Percentiles rank a stretch among this genome's conserved stretches.
These are phyloP conservation scores for Papilio protenor DNA, from an alignment of 2,888 invertebrate genomes.

Conservation along the genomic window DNA sequence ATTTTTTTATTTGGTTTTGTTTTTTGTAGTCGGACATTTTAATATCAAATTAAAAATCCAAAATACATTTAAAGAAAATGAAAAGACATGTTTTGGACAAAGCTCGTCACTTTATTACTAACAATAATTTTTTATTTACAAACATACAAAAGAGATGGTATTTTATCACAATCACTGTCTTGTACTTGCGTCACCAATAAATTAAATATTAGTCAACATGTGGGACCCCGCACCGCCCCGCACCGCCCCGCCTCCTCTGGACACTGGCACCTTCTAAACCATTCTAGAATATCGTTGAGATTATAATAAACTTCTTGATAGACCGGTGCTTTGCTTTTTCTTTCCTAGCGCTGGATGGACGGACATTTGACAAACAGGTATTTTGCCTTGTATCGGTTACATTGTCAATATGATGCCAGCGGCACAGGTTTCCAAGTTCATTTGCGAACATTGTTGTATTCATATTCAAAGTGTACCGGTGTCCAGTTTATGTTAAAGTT, in stretches of 20 bases:
- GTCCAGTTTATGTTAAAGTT: slow-evolving; percentile 17
- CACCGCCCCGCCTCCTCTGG: slow-evolving; percentile 14
- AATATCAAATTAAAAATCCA: not conserved
- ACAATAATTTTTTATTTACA: slow-evolving; percentile 75
- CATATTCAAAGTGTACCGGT: slow-evolving; percentile 25
- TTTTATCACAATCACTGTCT: slow-evolving; percentile 78
- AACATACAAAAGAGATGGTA: slow-evolving; percentile 76
- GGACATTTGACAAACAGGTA: not conserved
- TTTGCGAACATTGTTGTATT: not conserved
- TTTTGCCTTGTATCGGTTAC: not conserved
- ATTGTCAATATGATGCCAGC: not conserved
- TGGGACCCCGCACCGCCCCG: slow-evolving; percentile 17
- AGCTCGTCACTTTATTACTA: slow-evolving; percentile 67
- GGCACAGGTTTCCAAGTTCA: not conserved
- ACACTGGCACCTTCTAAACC: slow-evolving; percentile 29
- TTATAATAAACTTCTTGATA: not conserved
- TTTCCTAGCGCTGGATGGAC: not conserved
- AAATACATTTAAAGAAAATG: slow-evolving; percentile 54
- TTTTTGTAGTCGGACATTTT: not conserved
- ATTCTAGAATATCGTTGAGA: not conserved
- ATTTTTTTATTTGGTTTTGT: not conserved
- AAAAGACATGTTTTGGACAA: slow-evolving; percentile 56
- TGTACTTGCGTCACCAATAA: slow-evolving; percentile 77
- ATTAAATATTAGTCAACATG: slow-evolving; percentile 62
- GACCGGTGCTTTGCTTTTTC: not conserved